These are phyloP conservation scores for Pollicipes pollicipes DNA, from an alignment of 1,140 invertebrate species.

Conservation along the genomic window DNA sequence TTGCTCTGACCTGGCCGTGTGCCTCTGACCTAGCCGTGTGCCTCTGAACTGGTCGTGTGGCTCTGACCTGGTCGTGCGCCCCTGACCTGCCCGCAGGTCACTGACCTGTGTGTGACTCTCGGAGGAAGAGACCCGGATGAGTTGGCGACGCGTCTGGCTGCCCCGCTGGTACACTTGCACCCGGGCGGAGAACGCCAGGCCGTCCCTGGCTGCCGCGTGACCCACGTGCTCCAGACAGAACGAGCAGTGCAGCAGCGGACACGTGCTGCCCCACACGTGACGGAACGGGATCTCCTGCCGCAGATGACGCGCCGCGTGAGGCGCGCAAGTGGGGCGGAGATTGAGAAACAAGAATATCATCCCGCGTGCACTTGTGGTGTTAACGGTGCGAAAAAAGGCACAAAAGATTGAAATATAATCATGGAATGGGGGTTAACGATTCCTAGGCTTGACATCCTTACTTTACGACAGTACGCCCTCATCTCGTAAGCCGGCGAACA, in stretches of 20 bases:
- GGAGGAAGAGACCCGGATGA: not conserved
- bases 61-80: too few relatives aligned
- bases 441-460: not conserved
- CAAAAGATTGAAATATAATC: not conserved
- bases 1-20: too few relatives aligned
- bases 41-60: too few relatives aligned
- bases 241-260: constrained; percentile 68
- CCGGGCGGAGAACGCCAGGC: not conserved
- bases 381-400: not conserved
- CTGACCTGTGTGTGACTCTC: constrained; percentile 17
- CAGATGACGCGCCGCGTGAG: constrained; percentile 8
- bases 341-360: not conserved
- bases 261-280: constrained; percentile 71
- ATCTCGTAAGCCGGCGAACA: not conserved
- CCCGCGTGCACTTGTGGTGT: not conserved
- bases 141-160: not conserved
- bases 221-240: constrained; percentile 53
- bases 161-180: not conserved
- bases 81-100: too few relatives aligned
- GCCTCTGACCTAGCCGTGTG: too few relatives aligned
- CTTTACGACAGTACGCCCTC: too few relatives aligned
- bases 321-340: not conserved
- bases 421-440: not conserved
- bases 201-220: not conserved
- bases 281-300: constrained; percentile 63